phyloP scores from a whole-genome alignment of 2,888 invertebrate species.

The Drosophila nr. perissopoda region DNA sequence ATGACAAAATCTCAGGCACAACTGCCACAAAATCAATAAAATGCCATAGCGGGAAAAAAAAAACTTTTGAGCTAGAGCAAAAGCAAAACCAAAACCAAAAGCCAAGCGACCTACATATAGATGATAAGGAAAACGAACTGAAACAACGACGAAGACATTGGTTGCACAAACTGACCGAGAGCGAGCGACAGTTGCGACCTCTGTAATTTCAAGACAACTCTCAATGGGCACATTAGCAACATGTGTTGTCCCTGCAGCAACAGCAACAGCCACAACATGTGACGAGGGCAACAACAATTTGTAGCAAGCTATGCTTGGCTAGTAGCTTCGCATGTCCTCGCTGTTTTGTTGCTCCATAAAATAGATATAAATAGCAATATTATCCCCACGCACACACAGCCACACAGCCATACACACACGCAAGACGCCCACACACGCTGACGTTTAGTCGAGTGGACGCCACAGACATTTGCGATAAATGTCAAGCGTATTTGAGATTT shows the following conservation, averaged over 20 bases:
- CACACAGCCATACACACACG: background rate
- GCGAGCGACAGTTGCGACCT: conserved; percentile 65
- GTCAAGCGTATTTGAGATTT: conserved; percentile 72
- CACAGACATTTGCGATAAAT: conserved; percentile 67
- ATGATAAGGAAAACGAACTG: conserved; percentile 13
- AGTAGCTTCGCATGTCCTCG: conserved; percentile 37
- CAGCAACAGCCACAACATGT: conserved; percentile 16
- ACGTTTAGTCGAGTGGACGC: conserved; percentile 38
- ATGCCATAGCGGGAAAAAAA: conserved; percentile 28
- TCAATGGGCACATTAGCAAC: conserved; percentile 79
- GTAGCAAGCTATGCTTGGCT: conserved; percentile 60
- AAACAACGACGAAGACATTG: conserved; percentile 36
- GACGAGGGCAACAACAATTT: conserved; percentile 51
- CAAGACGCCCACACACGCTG: background rate
- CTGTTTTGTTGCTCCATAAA: conserved; percentile 46
- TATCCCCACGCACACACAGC: background rate
- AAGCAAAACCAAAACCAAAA: conserved; percentile 1
- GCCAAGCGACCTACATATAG: conserved; percentile 21
- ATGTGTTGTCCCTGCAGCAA: conserved; percentile 71
- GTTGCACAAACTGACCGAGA: conserved; percentile 56
- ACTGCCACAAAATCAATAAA: conserved; percentile 78
- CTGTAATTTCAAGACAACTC: conserved; percentile 77
- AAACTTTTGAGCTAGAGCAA: conserved; percentile 41
- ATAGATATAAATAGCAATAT: conserved; percentile 57
- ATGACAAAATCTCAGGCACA: conserved; percentile 22